Conservation (phyloP, 1,140 invertebrate species). For the Patella vulgata region DNA sequence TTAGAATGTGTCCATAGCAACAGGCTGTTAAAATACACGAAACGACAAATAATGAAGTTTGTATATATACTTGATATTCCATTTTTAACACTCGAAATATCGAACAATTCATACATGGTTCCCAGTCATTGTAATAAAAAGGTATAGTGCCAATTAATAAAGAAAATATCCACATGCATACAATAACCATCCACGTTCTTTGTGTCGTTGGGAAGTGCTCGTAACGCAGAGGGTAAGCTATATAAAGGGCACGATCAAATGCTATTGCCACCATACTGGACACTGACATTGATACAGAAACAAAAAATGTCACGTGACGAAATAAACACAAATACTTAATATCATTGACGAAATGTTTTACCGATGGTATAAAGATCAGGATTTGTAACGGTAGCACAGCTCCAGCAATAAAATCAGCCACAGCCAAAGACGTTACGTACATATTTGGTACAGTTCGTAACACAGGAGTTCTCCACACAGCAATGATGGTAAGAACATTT, state of each 20-base stretch:
- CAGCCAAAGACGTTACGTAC: conserved; percentile 91
- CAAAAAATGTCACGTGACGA: neutral
- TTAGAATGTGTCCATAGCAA: conserved; percentile 7
- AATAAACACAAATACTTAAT: conserved; percentile 9
- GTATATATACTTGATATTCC: conserved; percentile 5
- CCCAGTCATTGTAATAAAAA: neutral
- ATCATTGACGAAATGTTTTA: neutral
- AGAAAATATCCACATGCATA: conserved; percentile 1
- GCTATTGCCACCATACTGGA: conserved; percentile 6
- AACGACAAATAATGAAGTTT: neutral
- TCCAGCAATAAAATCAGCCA: conserved; percentile 82
- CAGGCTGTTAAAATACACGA: neutral
- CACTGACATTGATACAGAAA: conserved; percentile 7
- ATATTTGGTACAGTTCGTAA: conserved; percentile 88
- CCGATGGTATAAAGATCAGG: neutral
- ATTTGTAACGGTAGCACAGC: neutral
- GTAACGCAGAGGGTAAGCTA: conserved; percentile 8
- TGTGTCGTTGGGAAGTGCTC: neutral
- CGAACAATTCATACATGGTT: neutral
- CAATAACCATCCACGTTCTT: neutral
- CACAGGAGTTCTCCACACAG: conserved; percentile 86
- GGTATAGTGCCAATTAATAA: conserved; percentile 3
- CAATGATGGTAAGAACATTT: conserved; percentile 85
- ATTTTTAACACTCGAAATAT: neutral
- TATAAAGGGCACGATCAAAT: conserved; percentile 4